Percentiles rank a stretch among this genome's conserved stretches.
Conservation (phyloP, 92 coral and sea anemone genomes). For the Porites divaricata region DNA sequence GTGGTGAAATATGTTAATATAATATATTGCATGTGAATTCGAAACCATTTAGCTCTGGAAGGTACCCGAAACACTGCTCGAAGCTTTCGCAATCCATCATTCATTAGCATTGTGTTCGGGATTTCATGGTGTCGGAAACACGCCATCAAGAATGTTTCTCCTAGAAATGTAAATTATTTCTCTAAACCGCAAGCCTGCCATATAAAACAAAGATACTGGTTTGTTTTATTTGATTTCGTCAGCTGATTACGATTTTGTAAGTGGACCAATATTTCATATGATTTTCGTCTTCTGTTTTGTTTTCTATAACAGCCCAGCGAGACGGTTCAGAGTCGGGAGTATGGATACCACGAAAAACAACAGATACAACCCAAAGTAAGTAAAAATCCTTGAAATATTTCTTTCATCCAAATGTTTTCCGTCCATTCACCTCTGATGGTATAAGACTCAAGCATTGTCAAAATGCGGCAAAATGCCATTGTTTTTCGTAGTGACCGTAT, state of each 20-base stretch:
- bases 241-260: conserved; percentile 20
- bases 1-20: not conserved
- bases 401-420: not conserved
- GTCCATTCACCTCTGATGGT: not conserved
- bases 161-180: conserved; percentile 22
- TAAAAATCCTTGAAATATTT: not conserved
- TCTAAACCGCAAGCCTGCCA: conserved; percentile 28
- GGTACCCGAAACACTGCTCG: not conserved
- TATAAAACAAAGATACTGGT: conserved; percentile 27
- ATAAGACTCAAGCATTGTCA: not conserved
- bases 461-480: not conserved
- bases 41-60: not conserved
- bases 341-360: conserved; percentile 28
- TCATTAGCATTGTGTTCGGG: conserved; percentile 3
- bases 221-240: conserved; percentile 40
- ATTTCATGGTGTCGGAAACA: conserved; percentile 19
- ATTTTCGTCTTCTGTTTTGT: conserved; percentile 10
- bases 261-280: conserved; percentile 20
- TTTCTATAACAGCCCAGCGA: conserved; percentile 35
- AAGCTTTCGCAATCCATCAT: too few species aligned
- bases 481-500: not conserved
- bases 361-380: conserved; percentile 41
- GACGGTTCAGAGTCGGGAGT: conserved; percentile 41
- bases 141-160: conserved; percentile 8
- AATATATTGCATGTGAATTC: not conserved